phyloP scores from a whole-genome alignment of 2,113 vertebrate genomes.

The Psophia crepitans region DNA sequence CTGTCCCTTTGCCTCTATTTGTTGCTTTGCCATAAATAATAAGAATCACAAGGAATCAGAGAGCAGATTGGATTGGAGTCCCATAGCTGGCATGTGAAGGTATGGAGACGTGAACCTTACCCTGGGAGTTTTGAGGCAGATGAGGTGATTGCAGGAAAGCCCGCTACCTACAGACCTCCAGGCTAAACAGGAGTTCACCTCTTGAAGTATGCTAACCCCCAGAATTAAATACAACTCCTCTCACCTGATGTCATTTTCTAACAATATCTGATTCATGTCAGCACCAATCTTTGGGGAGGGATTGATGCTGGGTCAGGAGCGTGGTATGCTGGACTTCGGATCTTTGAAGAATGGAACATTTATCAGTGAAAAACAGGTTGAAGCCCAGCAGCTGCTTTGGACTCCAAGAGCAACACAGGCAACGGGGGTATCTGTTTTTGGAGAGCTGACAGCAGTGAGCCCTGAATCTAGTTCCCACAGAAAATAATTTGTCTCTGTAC shows the following conservation, averaged over 20 bases:
- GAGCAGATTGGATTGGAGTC: neutral
- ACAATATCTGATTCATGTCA: fast-evolving
- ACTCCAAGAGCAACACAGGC: neutral
- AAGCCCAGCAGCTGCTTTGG: neutral
- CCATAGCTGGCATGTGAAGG: fast-evolving
- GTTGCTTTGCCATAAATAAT: neutral
- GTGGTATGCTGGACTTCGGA: neutral
- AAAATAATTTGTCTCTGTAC: neutral
- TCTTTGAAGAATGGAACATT: neutral
- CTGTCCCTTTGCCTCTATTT: neutral
- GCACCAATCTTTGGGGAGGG: neutral
- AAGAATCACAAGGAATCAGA: neutral
- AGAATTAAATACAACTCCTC: neutral
- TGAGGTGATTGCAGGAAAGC: neutral
- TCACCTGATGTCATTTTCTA: neutral
- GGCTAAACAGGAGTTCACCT: neutral
- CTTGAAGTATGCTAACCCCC: neutral
- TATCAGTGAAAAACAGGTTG: fast-evolving
- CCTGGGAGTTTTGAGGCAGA: neutral
- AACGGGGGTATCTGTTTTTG: neutral
- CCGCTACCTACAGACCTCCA: neutral
- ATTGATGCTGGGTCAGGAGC: neutral
- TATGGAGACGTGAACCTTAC: neutral
- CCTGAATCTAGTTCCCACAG: neutral
- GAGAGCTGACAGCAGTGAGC: neutral